Evolutionary conservation across 2,888 invertebrate genomes (phyloP).

Genomic region (Amphipyra berbera): DNA sequence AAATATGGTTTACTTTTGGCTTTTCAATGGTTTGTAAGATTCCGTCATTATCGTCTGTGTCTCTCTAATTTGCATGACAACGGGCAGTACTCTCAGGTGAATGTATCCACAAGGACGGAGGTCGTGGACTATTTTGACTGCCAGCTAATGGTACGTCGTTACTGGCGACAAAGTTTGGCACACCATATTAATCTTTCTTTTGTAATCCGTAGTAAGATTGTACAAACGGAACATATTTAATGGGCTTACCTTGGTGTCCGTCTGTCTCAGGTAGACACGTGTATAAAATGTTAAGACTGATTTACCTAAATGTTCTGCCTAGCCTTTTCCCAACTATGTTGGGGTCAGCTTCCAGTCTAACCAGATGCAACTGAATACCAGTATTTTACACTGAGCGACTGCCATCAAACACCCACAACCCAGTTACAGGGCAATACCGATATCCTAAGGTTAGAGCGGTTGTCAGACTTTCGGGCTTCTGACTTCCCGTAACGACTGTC

Average conservation of each 20-base stretch:
- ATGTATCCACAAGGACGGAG: constrained; percentile 52
- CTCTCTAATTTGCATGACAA: constrained; percentile 54
- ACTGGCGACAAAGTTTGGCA: constrained; percentile 29
- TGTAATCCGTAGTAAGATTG: constrained; percentile 15
- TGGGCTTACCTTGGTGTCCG: neutral
- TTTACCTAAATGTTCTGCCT: too few species aligned
- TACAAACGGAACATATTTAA: constrained; percentile 24
- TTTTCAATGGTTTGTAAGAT: constrained; percentile 26
- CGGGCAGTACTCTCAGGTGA: constrained; percentile 39
- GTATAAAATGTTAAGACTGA: too few species aligned
- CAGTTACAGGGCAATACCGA: too few species aligned
- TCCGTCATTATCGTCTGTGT: constrained; percentile 31
- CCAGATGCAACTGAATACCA: too few species aligned
- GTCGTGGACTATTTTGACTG: constrained; percentile 52
- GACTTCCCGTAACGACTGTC: too few species aligned
- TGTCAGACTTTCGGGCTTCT: too few species aligned
- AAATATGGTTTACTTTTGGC: constrained; percentile 9
- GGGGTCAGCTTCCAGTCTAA: too few species aligned
- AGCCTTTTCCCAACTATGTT: too few species aligned
- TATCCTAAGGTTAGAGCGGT: too few species aligned
- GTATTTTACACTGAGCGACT: too few species aligned
- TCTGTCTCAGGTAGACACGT: neutral
- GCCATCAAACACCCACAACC: too few species aligned
- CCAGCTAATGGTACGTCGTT: constrained; percentile 36
- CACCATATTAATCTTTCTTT: constrained; percentile 39